Conservation (phyloP, 1,140 invertebrate species). For the Monochamus saltuarius region DNA sequence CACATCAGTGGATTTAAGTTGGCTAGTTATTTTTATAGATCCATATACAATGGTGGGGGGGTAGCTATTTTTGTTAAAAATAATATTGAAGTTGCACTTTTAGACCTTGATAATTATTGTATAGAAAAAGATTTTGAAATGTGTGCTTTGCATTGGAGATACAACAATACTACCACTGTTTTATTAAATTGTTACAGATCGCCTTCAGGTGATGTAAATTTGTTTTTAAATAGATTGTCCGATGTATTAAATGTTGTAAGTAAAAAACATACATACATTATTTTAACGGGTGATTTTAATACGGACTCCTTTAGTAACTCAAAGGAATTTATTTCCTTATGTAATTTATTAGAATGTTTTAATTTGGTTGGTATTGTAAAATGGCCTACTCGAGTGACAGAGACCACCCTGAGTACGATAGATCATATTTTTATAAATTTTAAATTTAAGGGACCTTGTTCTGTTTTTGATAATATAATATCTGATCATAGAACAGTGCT, state of each 20-base stretch:
- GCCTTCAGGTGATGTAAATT: slow-evolving; percentile 2
- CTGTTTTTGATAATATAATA: too few species aligned
- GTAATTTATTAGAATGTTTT: not conserved
- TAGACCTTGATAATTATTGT: slow-evolving; percentile 1
- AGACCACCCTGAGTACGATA: not conserved
- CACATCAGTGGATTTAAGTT: not conserved
- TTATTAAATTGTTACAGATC: slow-evolving; percentile 7
- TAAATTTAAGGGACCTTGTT: not conserved
- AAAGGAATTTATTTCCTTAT: not conserved
- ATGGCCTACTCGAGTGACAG: not conserved
- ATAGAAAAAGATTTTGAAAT: slow-evolving; percentile 5
- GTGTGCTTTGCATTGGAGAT: not conserved
- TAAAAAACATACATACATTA: not conserved
- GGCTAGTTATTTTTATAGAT: not conserved
- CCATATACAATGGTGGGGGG: not conserved
- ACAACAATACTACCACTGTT: not conserved
- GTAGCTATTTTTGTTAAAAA: not conserved
- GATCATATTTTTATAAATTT: slow-evolving; percentile 6
- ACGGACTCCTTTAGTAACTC: slow-evolving; percentile 2
- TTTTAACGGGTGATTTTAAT: not conserved
- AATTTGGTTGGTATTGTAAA: not conserved
- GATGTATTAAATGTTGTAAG: not conserved
- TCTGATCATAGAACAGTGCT: too few species aligned
- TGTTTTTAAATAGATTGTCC: not conserved
- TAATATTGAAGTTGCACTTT: not conserved